Base-by-base conservation (phyloP, 2,797 vertebrate genomes). In the Anisognathus igniventris region DNA sequence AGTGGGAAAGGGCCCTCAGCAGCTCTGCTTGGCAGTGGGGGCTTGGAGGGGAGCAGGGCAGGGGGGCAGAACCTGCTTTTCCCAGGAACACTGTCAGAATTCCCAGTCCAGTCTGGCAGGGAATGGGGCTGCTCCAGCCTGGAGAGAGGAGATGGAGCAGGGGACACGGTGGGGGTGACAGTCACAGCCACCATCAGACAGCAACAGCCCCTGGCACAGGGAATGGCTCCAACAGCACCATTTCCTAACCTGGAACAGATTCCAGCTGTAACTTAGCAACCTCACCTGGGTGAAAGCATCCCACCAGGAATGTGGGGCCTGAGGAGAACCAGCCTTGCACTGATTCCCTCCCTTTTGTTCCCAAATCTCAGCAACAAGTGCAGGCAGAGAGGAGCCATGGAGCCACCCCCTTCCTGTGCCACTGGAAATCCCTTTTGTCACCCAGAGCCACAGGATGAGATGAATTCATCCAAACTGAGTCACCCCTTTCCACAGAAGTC, bases 181-280 rank as follows among this genome's bases (percentile, higher is more conserved):
- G 14, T 15, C 6, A 2, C 71, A 61, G 74, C 13, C 50, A 54
- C 27, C 61, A 44, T 0, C 68, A 45, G 28, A 7, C 58, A 91
- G 78, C 72, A 92, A 30, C 84, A 67, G 5, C 58, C 84, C 45
- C 62, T 24, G 56, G 90, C 93, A 71, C 86, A 1, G 0, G 81
- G 39, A 70, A 39, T 23, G 35, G 30, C 75, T 61, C 60, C 84
- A 11, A 28, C 20, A 56, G 67, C 77, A 42, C 50, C 62, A 22
- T 27, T 57, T 37, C 84, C 81, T n/a, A 71, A 31, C 68, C 81
- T 33, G 51, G 72, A 89, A 17, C 37, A 4, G 23, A 62, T 71
- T 37, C 54, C 81, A 80, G 81, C 61, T 65, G 92, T 67, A 91
- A 74, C 77, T 87, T 19, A 82, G 90, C 94, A 95, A 77, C 88